These are phyloP conservation scores for Drosophila tripunctata DNA, from an alignment of 2,888 invertebrate species.

Conservation along the genomic window DNA sequence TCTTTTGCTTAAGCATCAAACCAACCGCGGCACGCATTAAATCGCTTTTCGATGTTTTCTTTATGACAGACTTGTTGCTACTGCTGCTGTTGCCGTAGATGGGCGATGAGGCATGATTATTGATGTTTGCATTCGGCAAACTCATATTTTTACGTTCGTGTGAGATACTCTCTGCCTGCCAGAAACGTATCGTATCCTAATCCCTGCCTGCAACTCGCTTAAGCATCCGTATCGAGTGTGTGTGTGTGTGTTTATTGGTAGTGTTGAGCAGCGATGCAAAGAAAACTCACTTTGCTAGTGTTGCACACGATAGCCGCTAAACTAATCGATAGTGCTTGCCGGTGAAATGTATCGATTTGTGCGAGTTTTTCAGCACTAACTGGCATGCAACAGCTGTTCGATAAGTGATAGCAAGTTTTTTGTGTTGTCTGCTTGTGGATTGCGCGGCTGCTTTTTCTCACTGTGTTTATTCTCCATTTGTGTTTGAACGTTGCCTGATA, in stretches of 20 bases:
- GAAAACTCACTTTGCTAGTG: conserved; percentile 21
- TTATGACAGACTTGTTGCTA: conserved; percentile 62
- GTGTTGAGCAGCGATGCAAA: conserved; percentile 15
- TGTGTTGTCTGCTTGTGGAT: conserved; percentile 29
- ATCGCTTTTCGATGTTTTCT: conserved; percentile 79
- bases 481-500: not conserved
- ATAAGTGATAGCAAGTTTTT: conserved; percentile 19
- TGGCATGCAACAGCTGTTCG: conserved; percentile 47
- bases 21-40: conserved; percentile 80
- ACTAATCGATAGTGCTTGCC: not conserved
- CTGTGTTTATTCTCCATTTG: not conserved
- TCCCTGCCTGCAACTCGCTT: conserved; percentile 60
- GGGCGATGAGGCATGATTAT: conserved; percentile 59
- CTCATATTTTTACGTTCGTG: conserved; percentile 65
- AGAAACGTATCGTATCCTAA: conserved; percentile 62
- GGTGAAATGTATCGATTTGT: too few relatives aligned
- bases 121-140: conserved; percentile 67
- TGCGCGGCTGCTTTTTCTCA: conserved; percentile 31
- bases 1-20: conserved; percentile 81
- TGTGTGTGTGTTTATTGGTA: conserved; percentile 7
- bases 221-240: conserved; percentile 40
- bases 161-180: conserved; percentile 36
- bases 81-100: conserved; percentile 36
- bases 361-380: not conserved
- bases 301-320: conserved; percentile 28